Percentiles rank a stretch among this genome's conserved stretches.
Evolutionary conservation across 2,888 invertebrate species (phyloP).

Genomic region (Drosophila kuntzei): DNA sequence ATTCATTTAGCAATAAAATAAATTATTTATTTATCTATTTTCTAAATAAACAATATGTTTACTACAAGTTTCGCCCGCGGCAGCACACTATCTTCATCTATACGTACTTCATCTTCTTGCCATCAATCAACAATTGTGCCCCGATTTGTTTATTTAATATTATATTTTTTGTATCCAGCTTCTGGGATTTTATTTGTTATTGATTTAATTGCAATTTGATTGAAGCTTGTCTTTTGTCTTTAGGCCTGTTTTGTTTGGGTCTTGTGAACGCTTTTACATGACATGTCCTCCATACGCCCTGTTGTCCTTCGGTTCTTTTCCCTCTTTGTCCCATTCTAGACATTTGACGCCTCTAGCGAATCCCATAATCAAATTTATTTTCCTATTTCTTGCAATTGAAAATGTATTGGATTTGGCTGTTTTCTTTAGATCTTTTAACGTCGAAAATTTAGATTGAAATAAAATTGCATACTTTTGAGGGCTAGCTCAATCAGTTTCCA

Average conservation of each 20-base stretch:
- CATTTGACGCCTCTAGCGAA: conserved; percentile 58
- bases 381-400: conserved; percentile 34
- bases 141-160: conserved; percentile 65
- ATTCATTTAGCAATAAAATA: conserved; percentile 33
- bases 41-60: conserved; percentile 22
- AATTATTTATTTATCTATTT: not conserved
- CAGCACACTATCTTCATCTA: not conserved
- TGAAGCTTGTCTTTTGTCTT: conserved; percentile 58
- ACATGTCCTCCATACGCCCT: conserved; percentile 16
- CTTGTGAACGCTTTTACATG: conserved; percentile 26
- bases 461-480: conserved; percentile 61
- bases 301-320: conserved; percentile 3
- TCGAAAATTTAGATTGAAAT: conserved; percentile 22
- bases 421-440: conserved; percentile 47
- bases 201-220: conserved; percentile 73
- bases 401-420: conserved; percentile 47
- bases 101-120: conserved; percentile 6
- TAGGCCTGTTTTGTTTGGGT: conserved; percentile 23
- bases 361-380: conserved; percentile 65
- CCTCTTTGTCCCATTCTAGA: conserved; percentile 31
- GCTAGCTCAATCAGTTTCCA: conserved; percentile 5
- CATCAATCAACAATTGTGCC: conserved; percentile 60
- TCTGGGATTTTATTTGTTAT: conserved; percentile 45
- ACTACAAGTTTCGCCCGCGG: conserved; percentile 9
- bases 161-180: conserved; percentile 33